Percentiles rank a stretch among this genome's conserved stretches.
phyloP scores from a whole-genome alignment of 2,113 vertebrate species.

The Andinoacara biseriatus region DNA sequence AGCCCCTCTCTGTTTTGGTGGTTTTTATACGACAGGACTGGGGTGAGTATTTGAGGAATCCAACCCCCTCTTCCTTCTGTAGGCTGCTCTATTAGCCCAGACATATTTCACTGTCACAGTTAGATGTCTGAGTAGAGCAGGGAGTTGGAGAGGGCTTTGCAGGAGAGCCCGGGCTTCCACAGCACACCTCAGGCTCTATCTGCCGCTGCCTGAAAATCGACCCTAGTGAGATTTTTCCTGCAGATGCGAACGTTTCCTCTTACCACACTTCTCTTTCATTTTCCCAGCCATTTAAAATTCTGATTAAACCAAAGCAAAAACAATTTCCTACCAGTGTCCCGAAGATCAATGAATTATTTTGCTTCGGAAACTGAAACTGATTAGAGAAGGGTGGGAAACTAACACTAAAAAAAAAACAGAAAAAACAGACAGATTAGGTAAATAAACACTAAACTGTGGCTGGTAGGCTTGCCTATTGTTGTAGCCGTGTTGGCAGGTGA shows the following conservation, averaged over 20 bases:
- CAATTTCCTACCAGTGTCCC: constrained; percentile 66
- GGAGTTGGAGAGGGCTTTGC: constrained; percentile 27
- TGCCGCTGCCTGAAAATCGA: background rate
- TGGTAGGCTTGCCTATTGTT: constrained; percentile 12
- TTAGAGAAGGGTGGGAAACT: constrained; percentile 32
- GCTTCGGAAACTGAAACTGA: constrained; percentile 45
- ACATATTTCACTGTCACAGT: constrained; percentile 75
- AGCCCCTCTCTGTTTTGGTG: constrained; percentile 49
- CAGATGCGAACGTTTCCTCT: constrained; percentile 20
- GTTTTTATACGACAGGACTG: constrained; percentile 57
- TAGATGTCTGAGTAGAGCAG: constrained; percentile 25
- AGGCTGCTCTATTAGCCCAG: constrained; percentile 65
- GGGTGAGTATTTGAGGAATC: constrained; percentile 63
- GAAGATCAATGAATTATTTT: constrained; percentile 69
- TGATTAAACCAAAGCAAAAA: constrained; percentile 68
- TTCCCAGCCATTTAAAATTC: constrained; percentile 55
- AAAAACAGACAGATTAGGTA: constrained; percentile 15
- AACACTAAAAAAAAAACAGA: background rate
- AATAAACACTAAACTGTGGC: constrained; percentile 28
- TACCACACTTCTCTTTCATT: constrained; percentile 54
- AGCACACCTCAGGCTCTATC: constrained; percentile 36
- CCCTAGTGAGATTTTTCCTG: constrained; percentile 27
- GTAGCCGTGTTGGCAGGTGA: constrained; percentile 24
- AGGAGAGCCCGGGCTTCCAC: constrained; percentile 25
- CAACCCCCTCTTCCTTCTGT: constrained; percentile 64